A percentile compares a stretch with the other conserved stretches of the same genome.
Conservation (phyloP, 2,113 vertebrate genomes). For the Sus scrofa region DNA sequence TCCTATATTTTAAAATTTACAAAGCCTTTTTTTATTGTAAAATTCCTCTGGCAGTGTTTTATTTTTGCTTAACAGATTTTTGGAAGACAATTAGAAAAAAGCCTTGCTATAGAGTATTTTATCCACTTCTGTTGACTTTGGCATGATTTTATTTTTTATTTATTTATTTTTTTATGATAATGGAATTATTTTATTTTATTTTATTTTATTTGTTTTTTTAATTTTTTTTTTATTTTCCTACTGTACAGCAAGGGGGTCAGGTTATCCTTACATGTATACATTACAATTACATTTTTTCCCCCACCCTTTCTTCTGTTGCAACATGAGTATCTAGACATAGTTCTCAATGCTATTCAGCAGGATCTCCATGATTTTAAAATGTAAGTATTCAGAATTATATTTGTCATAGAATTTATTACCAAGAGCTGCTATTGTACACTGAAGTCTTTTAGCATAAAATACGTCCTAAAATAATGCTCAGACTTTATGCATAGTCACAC, state of each 20-base stretch:
- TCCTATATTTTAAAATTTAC: background rate
- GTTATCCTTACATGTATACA: too few species aligned
- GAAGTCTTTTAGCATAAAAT: background rate
- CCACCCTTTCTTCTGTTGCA: too few species aligned
- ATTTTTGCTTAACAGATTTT: background rate
- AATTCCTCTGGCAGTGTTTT: background rate
- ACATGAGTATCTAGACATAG: too few species aligned
- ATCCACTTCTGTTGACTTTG: conserved; percentile 41
- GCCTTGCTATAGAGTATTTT: background rate
- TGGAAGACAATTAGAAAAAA: conserved; percentile 51
- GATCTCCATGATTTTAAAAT: conserved; percentile 34
- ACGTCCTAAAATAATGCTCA: background rate
- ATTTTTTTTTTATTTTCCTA: too few species aligned
- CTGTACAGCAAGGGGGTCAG: too few species aligned
- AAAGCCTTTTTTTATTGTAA: background rate
- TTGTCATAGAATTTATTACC: background rate
- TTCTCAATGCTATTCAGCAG: too few species aligned
- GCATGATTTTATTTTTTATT: background rate
- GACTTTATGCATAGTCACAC: background rate
- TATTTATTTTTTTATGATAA: too few species aligned
- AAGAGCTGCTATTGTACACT: background rate
- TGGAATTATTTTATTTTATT: too few species aligned
- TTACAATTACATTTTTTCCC: too few species aligned
- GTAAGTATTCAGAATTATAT: background rate
- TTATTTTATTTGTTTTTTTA: too few species aligned